Percentiles rank a stretch among this genome's conserved stretches.
These are phyloP conservation scores for Scytalopus superciliaris DNA, from an alignment of 2,113 vertebrate genomes.

Conservation along the genomic window DNA sequence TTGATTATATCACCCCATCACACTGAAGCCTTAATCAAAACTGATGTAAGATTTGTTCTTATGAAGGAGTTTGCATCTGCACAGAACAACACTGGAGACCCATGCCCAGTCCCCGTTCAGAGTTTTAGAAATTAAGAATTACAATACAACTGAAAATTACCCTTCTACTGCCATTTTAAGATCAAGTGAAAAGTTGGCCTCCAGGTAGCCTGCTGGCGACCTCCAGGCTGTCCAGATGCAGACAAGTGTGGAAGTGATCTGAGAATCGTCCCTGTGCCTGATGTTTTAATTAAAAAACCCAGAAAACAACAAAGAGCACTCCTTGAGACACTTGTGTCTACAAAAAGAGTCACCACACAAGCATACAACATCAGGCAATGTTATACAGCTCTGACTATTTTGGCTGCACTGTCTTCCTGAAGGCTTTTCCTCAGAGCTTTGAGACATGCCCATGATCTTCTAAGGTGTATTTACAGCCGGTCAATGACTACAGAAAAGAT, in stretches of 20 bases:
- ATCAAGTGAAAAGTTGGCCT: not conserved
- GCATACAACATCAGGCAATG: fast-evolving
- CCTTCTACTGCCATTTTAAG: not conserved
- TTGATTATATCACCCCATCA: not conserved
- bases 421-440: not conserved
- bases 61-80: not conserved
- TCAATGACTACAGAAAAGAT: not conserved
- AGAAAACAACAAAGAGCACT: not conserved
- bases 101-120: not conserved
- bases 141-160: not conserved
- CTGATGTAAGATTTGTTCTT: not conserved
- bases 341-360: not conserved
- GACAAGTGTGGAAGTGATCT: not conserved
- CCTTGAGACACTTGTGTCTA: not conserved
- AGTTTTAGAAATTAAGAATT: not conserved
- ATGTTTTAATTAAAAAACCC: not conserved
- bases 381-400: not conserved
- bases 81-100: not conserved
- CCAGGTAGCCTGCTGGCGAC: not conserved
- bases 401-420: not conserved
- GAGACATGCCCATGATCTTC: not conserved
- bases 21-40: not conserved
- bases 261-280: not conserved
- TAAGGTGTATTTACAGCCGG: not conserved
- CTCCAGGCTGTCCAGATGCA: not conserved